Percentiles rank a stretch among this genome's conserved stretches.
Conservation (phyloP, 2,797 vertebrate species). For the Limnodromus scolopaceus region DNA sequence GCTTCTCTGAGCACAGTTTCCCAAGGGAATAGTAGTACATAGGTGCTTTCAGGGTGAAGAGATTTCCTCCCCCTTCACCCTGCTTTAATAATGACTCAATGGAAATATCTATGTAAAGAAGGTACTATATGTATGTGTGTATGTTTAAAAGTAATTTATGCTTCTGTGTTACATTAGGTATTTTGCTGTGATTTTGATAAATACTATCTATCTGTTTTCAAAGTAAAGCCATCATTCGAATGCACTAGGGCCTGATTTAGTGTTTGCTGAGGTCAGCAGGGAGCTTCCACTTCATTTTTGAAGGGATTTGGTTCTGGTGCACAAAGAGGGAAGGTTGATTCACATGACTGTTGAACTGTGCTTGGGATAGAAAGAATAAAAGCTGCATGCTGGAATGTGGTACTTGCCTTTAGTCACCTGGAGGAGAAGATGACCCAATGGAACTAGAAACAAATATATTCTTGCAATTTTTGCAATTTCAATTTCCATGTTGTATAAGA, state of each 20-base stretch:
- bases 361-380: neutral
- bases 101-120: neutral
- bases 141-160: neutral
- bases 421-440: neutral
- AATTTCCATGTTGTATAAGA: neutral
- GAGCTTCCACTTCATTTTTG: neutral
- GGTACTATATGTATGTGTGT: neutral
- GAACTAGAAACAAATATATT: neutral
- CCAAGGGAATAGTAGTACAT: neutral
- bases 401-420: neutral
- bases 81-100: neutral
- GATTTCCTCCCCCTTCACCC: neutral
- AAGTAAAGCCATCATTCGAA: neutral
- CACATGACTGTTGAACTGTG: neutral
- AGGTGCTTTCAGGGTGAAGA: neutral
- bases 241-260: neutral
- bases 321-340: neutral
- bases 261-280: neutral
- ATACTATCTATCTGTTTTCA: neutral
- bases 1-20: neutral
- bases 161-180: neutral
- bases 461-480: neutral
- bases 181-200: neutral
- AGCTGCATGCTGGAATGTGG: neutral
- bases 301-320: neutral